Conservation (phyloP, 2,113 vertebrate genomes). For the Oncorhynchus clarkii region DNA sequence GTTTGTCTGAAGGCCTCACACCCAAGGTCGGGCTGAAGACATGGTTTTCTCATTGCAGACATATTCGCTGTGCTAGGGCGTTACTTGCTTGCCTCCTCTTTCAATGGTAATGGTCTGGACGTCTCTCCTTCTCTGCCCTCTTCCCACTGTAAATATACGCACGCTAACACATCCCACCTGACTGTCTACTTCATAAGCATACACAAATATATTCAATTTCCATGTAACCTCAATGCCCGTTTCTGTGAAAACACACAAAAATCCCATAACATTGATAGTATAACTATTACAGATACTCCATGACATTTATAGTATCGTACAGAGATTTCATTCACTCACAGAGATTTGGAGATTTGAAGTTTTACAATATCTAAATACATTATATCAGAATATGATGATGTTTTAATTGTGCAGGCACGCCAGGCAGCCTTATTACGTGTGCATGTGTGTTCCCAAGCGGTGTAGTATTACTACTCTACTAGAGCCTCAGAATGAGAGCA, state of each 20-base stretch:
- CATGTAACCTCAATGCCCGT: too few species aligned
- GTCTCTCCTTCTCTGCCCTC: slow-evolving; percentile 10
- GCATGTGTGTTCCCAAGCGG: slow-evolving; percentile 14
- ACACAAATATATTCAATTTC: too few species aligned
- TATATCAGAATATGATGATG: slow-evolving; percentile 13
- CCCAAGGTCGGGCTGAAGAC: slow-evolving; percentile 30
- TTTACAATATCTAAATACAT: slow-evolving; percentile 16
- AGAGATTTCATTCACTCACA: slow-evolving; percentile 19
- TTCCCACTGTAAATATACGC: background rate
- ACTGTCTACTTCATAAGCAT: slow-evolving; percentile 4
- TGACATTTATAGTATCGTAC: background rate
- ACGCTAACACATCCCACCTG: background rate
- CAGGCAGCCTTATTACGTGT: slow-evolving; percentile 5
- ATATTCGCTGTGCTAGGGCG: slow-evolving; percentile 11
- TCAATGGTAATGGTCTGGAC: slow-evolving; percentile 26
- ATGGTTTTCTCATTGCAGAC: slow-evolving; percentile 44
- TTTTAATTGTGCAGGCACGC: slow-evolving; percentile 27
- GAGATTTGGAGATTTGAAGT: background rate
- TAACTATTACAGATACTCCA: background rate
- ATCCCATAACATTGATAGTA: too few species aligned
- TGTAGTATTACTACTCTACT: slow-evolving; percentile 28
- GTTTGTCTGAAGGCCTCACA: slow-evolving; percentile 14
- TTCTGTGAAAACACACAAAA: too few species aligned
- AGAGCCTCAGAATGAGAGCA: slow-evolving; percentile 37
- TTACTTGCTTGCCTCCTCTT: background rate